Base-by-base conservation (phyloP, 2,797 vertebrate genomes). In the Clamator glandarius region DNA sequence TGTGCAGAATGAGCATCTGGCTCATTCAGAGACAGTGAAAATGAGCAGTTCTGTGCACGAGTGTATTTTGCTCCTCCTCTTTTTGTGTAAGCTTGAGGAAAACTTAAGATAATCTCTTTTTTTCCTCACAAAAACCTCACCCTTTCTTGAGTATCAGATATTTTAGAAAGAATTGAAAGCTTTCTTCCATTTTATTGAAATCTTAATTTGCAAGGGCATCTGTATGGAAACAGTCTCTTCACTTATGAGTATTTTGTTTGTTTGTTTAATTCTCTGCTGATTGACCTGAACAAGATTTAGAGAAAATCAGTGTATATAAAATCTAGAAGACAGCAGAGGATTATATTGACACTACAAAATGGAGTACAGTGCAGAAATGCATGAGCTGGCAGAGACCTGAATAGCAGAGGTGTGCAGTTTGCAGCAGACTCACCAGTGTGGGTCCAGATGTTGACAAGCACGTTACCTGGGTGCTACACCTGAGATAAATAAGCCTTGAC, bases 191-290 rank as follows among this genome's bases (percentile, higher is more conserved):
- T 73, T 35, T 21, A 91, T 82, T 61, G 36, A 82, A 51, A 88
- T 86, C 79, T 91, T 82, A 61, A 54, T 84, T 95, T 86, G 44
- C 77, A 86, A 91, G 85, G 55, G 35, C 63, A 76, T 84, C 59
- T 84, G 51, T 66, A 59, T 63, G 58, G 54, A 61, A 87, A 76
- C 50, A 63, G 26, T 42, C 17, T 63, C 61, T 87, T 91, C n/a
- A 42, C n/a, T 44, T n/a, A 51, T 20, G n/a, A 24, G 13, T 78
- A 23, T 33, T 54, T 28, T 61, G n/a, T 52, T 52, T 44, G 16
- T 33, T 77, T 66, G 15, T 87, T 90, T 72, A 83, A 66, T 85
- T 85, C n/a, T 70, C 76, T 67, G 15, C 66, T 59, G 44, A 67
- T 35, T 52, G 25, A 81, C 67, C 69, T 88, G 66, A 86, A 81